A percentile compares a stretch with the other conserved stretches of the same genome.
Conservation (phyloP, 2,797 vertebrate genomes). For the Gadopsis marmoratus region DNA sequence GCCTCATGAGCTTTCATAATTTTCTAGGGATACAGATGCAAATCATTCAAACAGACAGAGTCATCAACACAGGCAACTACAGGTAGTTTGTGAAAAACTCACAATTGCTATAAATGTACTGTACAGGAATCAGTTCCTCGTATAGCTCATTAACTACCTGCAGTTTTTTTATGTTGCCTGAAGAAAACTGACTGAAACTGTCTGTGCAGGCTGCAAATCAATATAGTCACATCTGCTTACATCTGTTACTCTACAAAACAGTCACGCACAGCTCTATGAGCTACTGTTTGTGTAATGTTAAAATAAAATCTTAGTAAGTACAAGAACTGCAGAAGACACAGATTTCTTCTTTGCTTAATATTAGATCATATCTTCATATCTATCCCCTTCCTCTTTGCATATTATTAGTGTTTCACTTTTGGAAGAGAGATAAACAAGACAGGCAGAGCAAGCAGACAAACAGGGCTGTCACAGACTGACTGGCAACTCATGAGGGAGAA, state of each 20-base stretch:
- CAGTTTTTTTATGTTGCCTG: background rate
- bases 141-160: background rate
- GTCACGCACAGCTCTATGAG: background rate
- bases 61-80: background rate
- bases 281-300: background rate
- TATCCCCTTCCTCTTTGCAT: background rate
- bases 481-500: slow-evolving; percentile 58
- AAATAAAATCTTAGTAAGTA: background rate
- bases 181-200: slow-evolving; percentile 1
- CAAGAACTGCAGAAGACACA: background rate
- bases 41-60: slow-evolving; percentile 12
- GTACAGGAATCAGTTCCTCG: background rate
- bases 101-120: background rate
- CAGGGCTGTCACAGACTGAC: background rate
- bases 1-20: background rate
- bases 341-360: slow-evolving; percentile 4
- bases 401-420: background rate
- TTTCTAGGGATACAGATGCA: slow-evolving; percentile 6
- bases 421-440: slow-evolving; percentile 20
- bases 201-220: slow-evolving; percentile 5
- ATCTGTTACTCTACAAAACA: background rate
- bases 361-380: background rate
- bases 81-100: background rate
- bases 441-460: slow-evolving; percentile 36
- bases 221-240: background rate